Evolutionary conservation across 1,140 invertebrate species (phyloP).

Genomic region (Oreohelix idahoensis): DNA sequence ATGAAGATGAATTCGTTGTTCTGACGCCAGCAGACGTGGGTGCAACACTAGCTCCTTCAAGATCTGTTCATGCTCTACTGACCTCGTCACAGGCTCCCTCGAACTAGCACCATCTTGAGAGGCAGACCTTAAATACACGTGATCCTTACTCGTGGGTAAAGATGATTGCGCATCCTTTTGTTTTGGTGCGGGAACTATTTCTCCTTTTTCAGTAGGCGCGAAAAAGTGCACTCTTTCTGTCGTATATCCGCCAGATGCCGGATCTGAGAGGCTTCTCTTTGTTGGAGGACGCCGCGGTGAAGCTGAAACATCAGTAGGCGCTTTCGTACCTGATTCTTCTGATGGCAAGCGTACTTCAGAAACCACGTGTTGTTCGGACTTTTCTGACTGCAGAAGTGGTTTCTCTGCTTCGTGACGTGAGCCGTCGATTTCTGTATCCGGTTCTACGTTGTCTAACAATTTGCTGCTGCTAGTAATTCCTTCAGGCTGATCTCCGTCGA

Average conservation of each 20-base stretch:
- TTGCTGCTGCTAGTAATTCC: constrained; percentile 4
- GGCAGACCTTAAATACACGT: background rate
- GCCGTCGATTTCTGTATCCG: background rate
- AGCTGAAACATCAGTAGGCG: background rate
- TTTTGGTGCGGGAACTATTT: background rate
- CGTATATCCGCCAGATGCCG: background rate
- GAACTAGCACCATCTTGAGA: background rate
- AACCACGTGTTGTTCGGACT: background rate
- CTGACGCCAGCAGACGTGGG: constrained; percentile 26
- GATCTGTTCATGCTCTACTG: background rate
- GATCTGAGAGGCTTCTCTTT: background rate
- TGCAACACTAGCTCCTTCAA: constrained; percentile 13
- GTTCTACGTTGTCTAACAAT: background rate
- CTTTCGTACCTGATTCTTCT: background rate
- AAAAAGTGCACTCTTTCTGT: background rate
- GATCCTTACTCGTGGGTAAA: too few species aligned
- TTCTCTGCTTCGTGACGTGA: background rate
- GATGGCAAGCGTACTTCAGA: background rate
- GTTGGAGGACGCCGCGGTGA: background rate
- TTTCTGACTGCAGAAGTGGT: background rate
- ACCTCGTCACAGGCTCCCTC: background rate
- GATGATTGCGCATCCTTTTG: background rate
- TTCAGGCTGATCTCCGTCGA: background rate
- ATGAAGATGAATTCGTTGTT: constrained; percentile 32
- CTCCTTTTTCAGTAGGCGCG: background rate